Percentiles rank a stretch among this genome's conserved stretches.
phyloP scores from a whole-genome alignment of 2,113 vertebrate species.

The Chionomys nivalis region DNA sequence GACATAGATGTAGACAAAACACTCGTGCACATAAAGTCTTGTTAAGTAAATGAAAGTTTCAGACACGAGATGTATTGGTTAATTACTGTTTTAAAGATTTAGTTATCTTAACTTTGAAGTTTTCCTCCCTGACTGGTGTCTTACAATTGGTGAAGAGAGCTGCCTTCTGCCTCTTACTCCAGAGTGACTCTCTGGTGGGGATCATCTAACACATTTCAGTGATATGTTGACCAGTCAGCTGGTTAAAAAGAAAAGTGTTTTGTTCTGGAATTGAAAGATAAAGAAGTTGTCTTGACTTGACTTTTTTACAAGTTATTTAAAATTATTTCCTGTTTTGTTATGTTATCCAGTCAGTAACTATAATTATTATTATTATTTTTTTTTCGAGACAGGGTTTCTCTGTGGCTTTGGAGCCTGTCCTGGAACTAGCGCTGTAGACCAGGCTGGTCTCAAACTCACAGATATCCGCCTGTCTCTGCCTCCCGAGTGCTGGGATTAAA shows the following conservation, averaged over 20 bases:
- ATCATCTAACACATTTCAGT: not conserved
- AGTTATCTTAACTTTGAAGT: not conserved
- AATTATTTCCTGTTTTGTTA: conserved; percentile 11
- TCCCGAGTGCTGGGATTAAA: too few species aligned
- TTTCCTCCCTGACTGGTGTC: not conserved
- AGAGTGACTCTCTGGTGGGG: not conserved
- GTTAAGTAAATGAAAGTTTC: too few species aligned
- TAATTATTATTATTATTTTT: too few species aligned
- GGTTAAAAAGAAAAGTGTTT: not conserved
- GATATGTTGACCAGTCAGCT: not conserved
- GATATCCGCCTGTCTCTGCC: too few species aligned
- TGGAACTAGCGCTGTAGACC: too few species aligned
- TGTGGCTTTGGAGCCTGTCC: too few species aligned
- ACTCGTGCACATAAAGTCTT: too few species aligned
- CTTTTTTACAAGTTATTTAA: not conserved
- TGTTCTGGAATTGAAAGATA: conserved; percentile 32
- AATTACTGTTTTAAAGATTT: not conserved
- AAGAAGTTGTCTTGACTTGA: conserved; percentile 38
- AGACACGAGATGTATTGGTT: not conserved
- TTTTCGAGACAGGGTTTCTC: too few species aligned
- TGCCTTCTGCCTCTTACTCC: not conserved
- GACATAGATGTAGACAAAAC: too few species aligned
- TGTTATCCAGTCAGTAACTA: not conserved
- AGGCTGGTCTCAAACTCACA: too few species aligned
- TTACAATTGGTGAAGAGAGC: not conserved